A percentile compares a stretch with the other conserved stretches of the same genome.
Evolutionary conservation across 2,113 vertebrate genomes (phyloP).

Genomic region (Syngnathus scovelli): DNA sequence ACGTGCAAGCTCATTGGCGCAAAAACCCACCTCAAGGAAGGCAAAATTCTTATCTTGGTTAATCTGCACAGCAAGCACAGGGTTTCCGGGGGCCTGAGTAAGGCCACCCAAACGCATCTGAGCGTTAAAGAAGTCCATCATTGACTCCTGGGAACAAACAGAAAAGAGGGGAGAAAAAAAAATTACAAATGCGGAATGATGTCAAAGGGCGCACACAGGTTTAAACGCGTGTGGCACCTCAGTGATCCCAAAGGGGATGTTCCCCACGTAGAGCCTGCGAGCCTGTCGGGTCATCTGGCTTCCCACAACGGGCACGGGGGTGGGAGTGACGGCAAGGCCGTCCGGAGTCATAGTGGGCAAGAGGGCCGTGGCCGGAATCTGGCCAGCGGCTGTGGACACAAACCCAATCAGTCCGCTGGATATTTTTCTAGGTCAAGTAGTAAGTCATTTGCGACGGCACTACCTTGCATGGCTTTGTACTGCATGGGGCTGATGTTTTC

Average conservation of each 20-base stretch:
- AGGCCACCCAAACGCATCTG: constrained; percentile 90
- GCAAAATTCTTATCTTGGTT: constrained; percentile 95
- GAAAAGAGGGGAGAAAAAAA: not conserved
- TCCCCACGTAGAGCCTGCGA: constrained; percentile 86
- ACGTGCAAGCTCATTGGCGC: rapidly evolving
- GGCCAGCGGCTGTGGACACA: constrained; percentile 78
- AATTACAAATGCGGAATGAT: not conserved
- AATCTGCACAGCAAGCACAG: constrained; percentile 88
- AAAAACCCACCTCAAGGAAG: constrained; percentile 79
- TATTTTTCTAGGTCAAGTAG: too few relatives aligned
- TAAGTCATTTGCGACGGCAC: too few relatives aligned
- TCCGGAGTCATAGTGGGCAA: constrained; percentile 90
- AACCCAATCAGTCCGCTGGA: not conserved
- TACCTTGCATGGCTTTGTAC: constrained; percentile 96
- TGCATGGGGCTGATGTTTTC: constrained; percentile 93
- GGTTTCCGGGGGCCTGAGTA: constrained; percentile 90
- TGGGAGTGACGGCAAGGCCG: constrained; percentile 84
- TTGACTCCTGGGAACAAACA: constrained; percentile 75
- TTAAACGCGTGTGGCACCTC: constrained; percentile 68
- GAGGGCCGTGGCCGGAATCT: constrained; percentile 88
- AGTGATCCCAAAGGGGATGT: constrained; percentile 91
- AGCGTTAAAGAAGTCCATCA: constrained; percentile 95
- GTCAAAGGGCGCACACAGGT: not conserved
- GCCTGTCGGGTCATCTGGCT: constrained; percentile 93
- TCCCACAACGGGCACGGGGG: constrained; percentile 86